Conservation (phyloP, 2,888 invertebrate species). For the Trileptium ribeirensis region DNA sequence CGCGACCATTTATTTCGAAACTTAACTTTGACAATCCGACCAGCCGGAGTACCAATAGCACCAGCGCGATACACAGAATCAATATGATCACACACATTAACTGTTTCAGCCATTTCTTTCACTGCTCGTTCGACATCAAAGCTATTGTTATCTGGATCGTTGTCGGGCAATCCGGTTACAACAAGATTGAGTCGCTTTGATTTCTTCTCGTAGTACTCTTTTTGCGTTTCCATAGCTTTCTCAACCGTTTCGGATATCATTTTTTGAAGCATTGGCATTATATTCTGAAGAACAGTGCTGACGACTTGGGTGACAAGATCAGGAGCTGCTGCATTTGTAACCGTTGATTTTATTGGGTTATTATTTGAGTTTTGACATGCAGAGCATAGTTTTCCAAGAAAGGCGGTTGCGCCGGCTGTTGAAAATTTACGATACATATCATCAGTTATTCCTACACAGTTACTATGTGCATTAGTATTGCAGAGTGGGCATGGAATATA, state of each 20-base stretch:
- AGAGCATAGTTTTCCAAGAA: too few species aligned
- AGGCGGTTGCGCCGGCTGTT: not conserved
- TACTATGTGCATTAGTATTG: not conserved
- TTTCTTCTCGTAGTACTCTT: too few species aligned
- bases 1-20: not conserved
- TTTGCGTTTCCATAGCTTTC: too few species aligned
- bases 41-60: not conserved
- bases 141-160: not conserved
- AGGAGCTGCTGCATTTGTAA: too few species aligned
- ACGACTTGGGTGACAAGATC: not conserved
- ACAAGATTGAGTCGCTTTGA: not conserved
- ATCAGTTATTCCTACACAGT: not conserved
- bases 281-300: not conserved
- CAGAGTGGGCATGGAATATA: not conserved
- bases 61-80: not conserved
- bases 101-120: not conserved
- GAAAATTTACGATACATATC: not conserved
- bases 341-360: too few species aligned
- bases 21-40: conserved; percentile 4
- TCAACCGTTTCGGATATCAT: not conserved
- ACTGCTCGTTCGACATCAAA: not conserved
- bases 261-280: not conserved
- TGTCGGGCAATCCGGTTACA: not conserved
- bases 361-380: not conserved
- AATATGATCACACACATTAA: too few species aligned